phyloP scores from a whole-genome alignment of 2,888 invertebrate genomes.

The Hesperia comma region DNA sequence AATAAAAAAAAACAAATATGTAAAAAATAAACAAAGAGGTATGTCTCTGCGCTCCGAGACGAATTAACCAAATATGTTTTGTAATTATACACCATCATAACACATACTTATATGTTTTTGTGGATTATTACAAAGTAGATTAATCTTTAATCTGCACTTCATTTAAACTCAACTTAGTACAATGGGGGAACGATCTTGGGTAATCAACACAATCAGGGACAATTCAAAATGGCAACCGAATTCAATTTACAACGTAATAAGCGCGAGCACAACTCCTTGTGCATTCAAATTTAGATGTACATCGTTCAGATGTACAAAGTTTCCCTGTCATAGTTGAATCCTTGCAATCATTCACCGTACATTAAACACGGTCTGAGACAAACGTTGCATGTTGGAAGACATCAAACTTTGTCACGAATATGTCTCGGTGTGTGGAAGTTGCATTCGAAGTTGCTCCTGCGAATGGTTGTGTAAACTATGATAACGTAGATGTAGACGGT shows the following conservation, averaged over 20 bases:
- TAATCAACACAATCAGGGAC: no score
- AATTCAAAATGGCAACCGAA: not conserved
- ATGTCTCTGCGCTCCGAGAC: no score
- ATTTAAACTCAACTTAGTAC: no score
- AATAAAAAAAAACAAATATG: no score
- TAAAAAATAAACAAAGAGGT: no score
- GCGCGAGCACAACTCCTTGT: not conserved
- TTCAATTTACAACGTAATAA: conserved; percentile 4
- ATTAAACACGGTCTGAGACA: conserved; percentile 34
- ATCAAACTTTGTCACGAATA: conserved; percentile 32
- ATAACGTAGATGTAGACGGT: not conserved
- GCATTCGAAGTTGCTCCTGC: conserved; percentile 19
- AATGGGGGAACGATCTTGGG: no score
- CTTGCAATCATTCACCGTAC: conserved; percentile 33
- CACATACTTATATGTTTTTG: no score
- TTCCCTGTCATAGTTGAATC: conserved; percentile 36
- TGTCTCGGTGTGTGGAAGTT: conserved; percentile 22
- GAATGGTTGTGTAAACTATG: not conserved
- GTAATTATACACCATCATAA: no score
- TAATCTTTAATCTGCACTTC: no score
- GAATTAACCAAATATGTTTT: no score
- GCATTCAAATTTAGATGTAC: conserved; percentile 24
- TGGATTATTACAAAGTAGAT: no score
- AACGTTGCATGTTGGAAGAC: conserved; percentile 32
- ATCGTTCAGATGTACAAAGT: conserved; percentile 32